phyloP scores from a whole-genome alignment of 53 echinoderm and acorn worm species.

The Holothuria leucospilota region DNA sequence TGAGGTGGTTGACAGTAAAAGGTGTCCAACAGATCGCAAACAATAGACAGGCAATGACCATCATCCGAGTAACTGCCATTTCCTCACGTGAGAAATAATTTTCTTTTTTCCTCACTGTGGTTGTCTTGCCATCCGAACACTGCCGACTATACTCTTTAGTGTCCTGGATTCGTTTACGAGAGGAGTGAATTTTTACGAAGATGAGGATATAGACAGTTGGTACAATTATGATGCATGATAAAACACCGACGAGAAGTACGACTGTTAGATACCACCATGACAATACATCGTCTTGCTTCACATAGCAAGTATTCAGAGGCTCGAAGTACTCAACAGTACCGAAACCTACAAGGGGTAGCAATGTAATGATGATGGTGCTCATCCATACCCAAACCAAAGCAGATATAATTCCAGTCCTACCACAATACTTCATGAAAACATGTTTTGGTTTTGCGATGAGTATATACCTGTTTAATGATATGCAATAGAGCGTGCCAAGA shows the following conservation, averaged over 20 bases:
- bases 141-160: conserved; percentile 40
- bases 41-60: conserved; percentile 14
- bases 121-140: neutral
- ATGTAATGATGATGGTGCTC: conserved; percentile 4
- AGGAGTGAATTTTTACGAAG: conserved; percentile 23
- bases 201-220: conserved; percentile 30
- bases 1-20: conserved; percentile 34
- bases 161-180: conserved; percentile 34
- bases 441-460: conserved; percentile 42
- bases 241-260: conserved; percentile 14
- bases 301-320: conserved; percentile 17
- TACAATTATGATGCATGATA: conserved; percentile 36
- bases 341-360: conserved; percentile 32
- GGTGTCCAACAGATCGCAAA: conserved; percentile 39
- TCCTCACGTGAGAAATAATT: conserved; percentile 36
- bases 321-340: conserved; percentile 31
- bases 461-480: conserved; percentile 35
- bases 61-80: conserved; percentile 40
- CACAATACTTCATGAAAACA: conserved; percentile 41
- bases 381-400: conserved; percentile 20
- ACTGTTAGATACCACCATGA: conserved; percentile 51
- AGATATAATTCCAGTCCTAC: neutral
- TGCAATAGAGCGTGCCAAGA: conserved; percentile 57
- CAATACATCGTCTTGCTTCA: conserved; percentile 29
- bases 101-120: neutral